These are phyloP conservation scores for Leptinotarsa texana DNA, from an alignment of 1,140 invertebrate species.

Conservation along the genomic window DNA sequence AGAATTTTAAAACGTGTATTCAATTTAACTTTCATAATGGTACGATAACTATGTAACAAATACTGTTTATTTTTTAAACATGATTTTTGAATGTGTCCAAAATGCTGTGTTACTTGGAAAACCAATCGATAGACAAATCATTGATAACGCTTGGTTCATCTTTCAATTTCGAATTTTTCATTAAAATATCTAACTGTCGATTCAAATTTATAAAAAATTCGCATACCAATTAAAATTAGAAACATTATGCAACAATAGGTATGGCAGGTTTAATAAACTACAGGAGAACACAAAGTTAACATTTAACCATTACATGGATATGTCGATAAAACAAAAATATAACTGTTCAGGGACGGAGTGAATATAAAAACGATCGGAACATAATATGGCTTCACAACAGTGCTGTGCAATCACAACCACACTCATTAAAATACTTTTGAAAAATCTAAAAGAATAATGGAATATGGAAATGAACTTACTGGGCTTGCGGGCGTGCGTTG, in stretches of 20 bases:
- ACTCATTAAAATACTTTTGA: constrained; percentile 4
- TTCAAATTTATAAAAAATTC: no score
- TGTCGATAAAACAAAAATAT: background rate
- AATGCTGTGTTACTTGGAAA: no score
- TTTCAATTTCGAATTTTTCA: no score
- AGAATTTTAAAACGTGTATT: no score
- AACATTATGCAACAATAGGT: background rate
- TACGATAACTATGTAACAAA: no score
- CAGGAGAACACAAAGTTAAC: background rate
- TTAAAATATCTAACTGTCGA: no score
- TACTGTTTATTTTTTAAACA: no score
- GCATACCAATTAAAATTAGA: background rate
- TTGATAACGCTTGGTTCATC: no score
- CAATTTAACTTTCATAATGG: no score
- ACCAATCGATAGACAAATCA: no score
- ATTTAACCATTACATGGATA: background rate
- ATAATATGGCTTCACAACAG: constrained; percentile 20
- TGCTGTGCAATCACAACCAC: constrained; percentile 29
- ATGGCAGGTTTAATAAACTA: background rate
- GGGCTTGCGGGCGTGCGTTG: constrained; percentile 87
- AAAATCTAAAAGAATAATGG: background rate
- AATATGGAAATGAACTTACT: constrained; percentile 62
- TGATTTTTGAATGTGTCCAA: no score
- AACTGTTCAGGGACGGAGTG: background rate
- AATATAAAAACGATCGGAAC: background rate